Evolutionary conservation across 2,888 invertebrate genomes (phyloP), one percentile per base, ranked within the genome.

Genomic region (Spodoptera picta): DNA sequence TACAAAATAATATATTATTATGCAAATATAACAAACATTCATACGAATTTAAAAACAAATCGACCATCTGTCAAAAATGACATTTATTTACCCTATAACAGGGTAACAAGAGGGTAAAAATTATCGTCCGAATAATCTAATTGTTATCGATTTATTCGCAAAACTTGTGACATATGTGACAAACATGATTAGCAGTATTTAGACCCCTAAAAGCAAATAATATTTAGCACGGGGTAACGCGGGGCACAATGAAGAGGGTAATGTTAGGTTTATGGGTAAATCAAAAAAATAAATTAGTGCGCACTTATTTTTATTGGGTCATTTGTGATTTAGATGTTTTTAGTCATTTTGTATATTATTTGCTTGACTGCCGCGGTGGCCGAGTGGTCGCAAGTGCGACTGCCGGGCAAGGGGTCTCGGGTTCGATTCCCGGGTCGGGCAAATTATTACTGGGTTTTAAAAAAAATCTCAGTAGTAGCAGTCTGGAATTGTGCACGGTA

Each of bases 271-370:
- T 61, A 65, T 55, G 69, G 72, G 80, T 74, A 75, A 81, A 77
- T 80, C n/a, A 75, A 76, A 79, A 81, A 77, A 75, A 56, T 69
- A 75, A 80, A 83, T 82, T 77, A 68, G 67, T 55, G 48, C 27
- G 54, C 51, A 75, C 73, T 77, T 75, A 77, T 41, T 73, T 78
- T 78, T 73, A 77, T 77, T 63, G 73, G 54, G 56, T 51, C 46
- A 78, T 75, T 77, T 60, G 63, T 63, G 52, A 27, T 27, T 27
- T 27, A 3, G 27, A 27, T 19, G 19, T 19, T 19, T 19, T 27
- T 27, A 5, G 27, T 27, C 1, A 19, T 19, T 19, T 27, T 27
- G 27, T 4, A 27, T 3, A 27, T 27, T 27, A 27, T 27, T 27
- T 27, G 14, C 14, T 14, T 14, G 14, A 14, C 19, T 19, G 19